Evolutionary conservation across 2,797 vertebrate species (phyloP).

Genomic region (Falco columbarius): DNA sequence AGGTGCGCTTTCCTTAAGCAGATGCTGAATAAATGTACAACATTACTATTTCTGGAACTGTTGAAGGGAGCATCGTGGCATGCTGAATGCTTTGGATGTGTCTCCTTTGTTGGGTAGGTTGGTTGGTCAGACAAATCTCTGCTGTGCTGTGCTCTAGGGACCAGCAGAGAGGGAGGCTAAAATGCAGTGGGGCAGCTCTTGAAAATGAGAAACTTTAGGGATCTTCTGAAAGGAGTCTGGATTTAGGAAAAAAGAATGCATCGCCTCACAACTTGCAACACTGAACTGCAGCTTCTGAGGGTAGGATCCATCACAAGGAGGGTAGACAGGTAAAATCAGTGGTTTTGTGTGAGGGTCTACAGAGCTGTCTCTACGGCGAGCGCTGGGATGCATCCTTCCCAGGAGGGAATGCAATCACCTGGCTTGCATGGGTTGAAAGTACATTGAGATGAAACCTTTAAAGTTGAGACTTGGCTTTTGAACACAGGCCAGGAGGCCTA

Average conservation of each 20-base stretch:
- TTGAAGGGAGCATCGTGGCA: not conserved
- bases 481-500: not conserved
- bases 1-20: not conserved
- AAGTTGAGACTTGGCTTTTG: not conserved
- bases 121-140: not conserved
- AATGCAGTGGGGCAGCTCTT: not conserved
- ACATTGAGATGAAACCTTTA: not conserved
- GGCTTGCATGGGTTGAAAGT: not conserved
- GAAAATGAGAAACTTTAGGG: not conserved
- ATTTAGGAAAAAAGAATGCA: not conserved
- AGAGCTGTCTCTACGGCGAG: accelerated
- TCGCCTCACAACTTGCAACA: not conserved
- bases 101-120: not conserved
- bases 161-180: not conserved
- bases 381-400: not conserved
- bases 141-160: not conserved
- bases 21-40: not conserved
- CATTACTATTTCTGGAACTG: not conserved
- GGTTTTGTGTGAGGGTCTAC: not conserved
- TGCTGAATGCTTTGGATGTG: not conserved
- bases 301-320: not conserved
- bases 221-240: not conserved
- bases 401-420: not conserved
- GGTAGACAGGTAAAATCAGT: not conserved
- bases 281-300: not conserved